phyloP scores from a whole-genome alignment of 2,888 invertebrate species.

The Athripsodes cinereus region DNA sequence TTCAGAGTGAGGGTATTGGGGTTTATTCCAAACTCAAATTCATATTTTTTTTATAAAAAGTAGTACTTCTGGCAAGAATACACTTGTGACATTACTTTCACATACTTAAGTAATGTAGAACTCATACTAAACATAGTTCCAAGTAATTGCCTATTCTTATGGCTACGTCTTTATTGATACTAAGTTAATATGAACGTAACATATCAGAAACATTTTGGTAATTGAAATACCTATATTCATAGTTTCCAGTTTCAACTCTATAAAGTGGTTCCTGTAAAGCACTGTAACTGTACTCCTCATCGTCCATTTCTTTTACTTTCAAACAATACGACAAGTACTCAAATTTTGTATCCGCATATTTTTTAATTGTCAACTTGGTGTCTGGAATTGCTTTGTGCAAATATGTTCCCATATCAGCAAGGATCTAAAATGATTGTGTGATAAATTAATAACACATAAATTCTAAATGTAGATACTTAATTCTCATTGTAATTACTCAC shows the following conservation, averaged over 20 bases:
- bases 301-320: slow-evolving; percentile 99
- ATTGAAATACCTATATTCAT: slow-evolving; percentile 92
- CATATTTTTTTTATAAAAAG: too few species aligned
- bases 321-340: slow-evolving; percentile 98
- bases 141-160: too few species aligned
- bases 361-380: slow-evolving; percentile 92
- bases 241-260: slow-evolving; percentile 97
- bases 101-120: too few species aligned
- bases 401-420: slow-evolving; percentile 93
- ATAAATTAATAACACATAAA: background rate
- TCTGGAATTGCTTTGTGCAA: slow-evolving; percentile 97
- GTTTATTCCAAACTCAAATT: too few species aligned
- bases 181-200: too few species aligned
- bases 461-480: background rate
- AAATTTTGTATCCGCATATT: slow-evolving; percentile 98
- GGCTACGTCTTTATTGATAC: too few species aligned
- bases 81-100: too few species aligned
- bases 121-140: too few species aligned
- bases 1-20: too few species aligned
- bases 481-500: slow-evolving; percentile 43
- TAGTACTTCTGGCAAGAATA: too few species aligned
- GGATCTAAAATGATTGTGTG: slow-evolving; percentile 53
- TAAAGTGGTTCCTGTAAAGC: slow-evolving; percentile 93
- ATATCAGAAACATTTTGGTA: too few species aligned
- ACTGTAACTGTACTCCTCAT: slow-evolving; percentile 93